Evolutionary conservation across 2,797 vertebrate species (phyloP).

Genomic region (Chloroceryle amazona): DNA sequence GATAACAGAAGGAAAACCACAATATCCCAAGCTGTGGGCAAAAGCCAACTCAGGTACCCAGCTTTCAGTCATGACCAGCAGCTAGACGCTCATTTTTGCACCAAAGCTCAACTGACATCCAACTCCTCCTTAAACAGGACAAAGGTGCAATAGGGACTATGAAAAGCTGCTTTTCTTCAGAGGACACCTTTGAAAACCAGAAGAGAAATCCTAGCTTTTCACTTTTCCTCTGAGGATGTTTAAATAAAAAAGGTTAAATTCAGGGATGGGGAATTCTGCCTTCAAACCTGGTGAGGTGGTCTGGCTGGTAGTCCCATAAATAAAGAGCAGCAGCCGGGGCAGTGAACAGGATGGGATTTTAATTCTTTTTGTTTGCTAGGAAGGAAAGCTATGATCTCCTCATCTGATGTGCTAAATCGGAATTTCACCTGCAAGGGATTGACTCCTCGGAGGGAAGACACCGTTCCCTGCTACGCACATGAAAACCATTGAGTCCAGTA

Average conservation of each 20-base stretch:
- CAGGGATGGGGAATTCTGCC: not conserved
- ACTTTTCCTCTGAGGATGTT: not conserved
- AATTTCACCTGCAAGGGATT: not conserved
- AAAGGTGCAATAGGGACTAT: not conserved
- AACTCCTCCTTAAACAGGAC: not conserved
- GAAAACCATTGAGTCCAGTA: not conserved
- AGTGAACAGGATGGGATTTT: not conserved
- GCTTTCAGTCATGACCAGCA: not conserved
- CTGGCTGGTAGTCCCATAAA: not conserved
- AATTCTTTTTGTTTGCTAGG: not conserved
- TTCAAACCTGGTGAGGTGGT: not conserved
- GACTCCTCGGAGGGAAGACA: accelerated
- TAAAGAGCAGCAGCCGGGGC: not conserved
- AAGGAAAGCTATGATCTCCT: not conserved
- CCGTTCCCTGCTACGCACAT: accelerated
- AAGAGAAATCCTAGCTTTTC: not conserved
- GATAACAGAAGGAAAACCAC: not conserved
- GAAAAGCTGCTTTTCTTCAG: not conserved
- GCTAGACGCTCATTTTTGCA: not conserved
- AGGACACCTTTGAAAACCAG: not conserved
- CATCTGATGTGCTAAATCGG: not conserved
- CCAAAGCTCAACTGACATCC: not conserved
- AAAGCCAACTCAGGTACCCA: not conserved
- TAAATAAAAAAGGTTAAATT: not conserved
- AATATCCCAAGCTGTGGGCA: not conserved